Conservation (phyloP, 1,140 invertebrate genomes). For the Pogonomyrmex barbatus region DNA sequence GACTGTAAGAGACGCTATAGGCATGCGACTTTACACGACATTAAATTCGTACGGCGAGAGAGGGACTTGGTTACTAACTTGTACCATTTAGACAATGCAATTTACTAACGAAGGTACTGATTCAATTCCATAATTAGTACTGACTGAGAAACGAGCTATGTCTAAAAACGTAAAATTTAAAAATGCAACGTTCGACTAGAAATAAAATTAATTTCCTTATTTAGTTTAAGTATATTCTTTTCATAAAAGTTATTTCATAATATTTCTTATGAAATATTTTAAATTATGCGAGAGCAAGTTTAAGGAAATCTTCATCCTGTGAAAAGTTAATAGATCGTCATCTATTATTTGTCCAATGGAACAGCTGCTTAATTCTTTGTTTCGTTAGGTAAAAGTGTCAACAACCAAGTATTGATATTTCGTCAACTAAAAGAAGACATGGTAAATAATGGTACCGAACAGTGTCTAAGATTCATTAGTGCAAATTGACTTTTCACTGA, state of each 20-base stretch:
- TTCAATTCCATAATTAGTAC: background rate
- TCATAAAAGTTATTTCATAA: background rate
- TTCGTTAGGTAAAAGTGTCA: background rate
- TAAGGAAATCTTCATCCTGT: background rate
- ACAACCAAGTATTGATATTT: conserved; percentile 15
- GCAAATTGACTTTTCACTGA: conserved; percentile 54
- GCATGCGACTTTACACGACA: conserved; percentile 28
- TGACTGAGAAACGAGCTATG: background rate
- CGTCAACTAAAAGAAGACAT: background rate
- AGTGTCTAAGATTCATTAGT: conserved; percentile 45
- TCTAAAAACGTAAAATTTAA: background rate
- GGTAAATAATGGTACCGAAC: conserved; percentile 2
- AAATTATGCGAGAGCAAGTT: background rate
- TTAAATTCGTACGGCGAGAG: background rate
- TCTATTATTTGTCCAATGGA: background rate
- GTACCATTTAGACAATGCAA: background rate
- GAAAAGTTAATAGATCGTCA: background rate
- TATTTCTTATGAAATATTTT: conserved; percentile 10
- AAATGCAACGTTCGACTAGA: background rate
- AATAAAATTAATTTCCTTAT: background rate
- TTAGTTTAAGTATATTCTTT: background rate
- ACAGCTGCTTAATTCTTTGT: background rate
- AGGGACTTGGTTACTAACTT: conserved; percentile 18
- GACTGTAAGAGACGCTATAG: background rate
- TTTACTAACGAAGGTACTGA: background rate